A percentile compares a stretch with the other conserved stretches of the same genome.
Evolutionary conservation across 2,888 invertebrate genomes (phyloP).

Genomic region (Malthinus flaveolus): DNA sequence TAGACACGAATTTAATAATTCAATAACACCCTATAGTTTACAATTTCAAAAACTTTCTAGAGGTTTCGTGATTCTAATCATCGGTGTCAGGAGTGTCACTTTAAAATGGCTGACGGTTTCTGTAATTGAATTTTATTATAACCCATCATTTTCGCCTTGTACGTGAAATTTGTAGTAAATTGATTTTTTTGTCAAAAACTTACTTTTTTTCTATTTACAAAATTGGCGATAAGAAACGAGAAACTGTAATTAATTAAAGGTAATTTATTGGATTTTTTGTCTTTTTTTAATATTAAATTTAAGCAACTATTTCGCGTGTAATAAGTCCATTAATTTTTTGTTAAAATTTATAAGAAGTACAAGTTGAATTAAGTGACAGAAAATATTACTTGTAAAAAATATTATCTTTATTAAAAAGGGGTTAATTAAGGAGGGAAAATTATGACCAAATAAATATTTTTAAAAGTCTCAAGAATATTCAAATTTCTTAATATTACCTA

Average conservation of each 20-base stretch:
- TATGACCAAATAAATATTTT: too few relatives aligned
- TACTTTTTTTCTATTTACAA: neutral
- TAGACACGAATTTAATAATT: constrained; percentile 8
- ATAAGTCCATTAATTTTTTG: constrained; percentile 3
- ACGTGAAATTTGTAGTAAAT: neutral
- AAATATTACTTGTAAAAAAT: too few relatives aligned
- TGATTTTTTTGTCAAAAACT: neutral
- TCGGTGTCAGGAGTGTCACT: constrained; percentile 29
- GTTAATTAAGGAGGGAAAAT: too few relatives aligned
- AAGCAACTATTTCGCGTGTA: neutral
- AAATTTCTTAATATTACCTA: too few relatives aligned
- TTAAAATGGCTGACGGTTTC: constrained; percentile 27
- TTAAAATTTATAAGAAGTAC: too few relatives aligned
- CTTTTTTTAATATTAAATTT: too few relatives aligned
- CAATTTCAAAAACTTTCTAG: constrained; percentile 6
- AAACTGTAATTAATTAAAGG: too few relatives aligned
- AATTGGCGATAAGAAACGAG: neutral
- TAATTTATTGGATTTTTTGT: too few relatives aligned
- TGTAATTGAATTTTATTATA: constrained; percentile 27
- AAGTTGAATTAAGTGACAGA: too few relatives aligned
- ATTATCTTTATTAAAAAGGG: too few relatives aligned
- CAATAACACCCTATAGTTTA: constrained; percentile 9
- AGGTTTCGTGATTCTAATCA: constrained; percentile 24
- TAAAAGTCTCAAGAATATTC: too few relatives aligned
- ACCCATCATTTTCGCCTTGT: constrained; percentile 17